Evolutionary conservation across 2,888 invertebrate genomes (phyloP).

Genomic region (Druceiella hillmani): DNA sequence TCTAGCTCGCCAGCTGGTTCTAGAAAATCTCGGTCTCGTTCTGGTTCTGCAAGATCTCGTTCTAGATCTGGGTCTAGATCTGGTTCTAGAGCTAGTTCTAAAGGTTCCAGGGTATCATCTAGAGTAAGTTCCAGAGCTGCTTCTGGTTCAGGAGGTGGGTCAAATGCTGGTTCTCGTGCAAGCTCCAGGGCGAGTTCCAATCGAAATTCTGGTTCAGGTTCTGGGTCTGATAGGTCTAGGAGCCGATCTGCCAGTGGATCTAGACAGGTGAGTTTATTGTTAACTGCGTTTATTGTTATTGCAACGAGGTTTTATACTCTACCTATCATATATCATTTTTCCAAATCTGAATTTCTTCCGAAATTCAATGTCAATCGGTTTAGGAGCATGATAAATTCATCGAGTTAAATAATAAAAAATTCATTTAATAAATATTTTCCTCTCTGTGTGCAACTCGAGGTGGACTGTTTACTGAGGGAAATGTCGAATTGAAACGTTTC

Average conservation of each 20-base stretch:
- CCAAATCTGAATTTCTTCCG: no score
- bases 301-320: no score
- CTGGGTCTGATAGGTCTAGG: slow-evolving; percentile 36
- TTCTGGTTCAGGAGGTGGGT: slow-evolving; percentile 20
- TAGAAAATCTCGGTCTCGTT: slow-evolving; percentile 4
- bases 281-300: not conserved
- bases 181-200: slow-evolving; percentile 31
- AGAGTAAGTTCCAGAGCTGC: slow-evolving; percentile 29
- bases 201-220: slow-evolving; percentile 33
- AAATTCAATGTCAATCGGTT: no score
- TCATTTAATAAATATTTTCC: no score
- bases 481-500: no score
- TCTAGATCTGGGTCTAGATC: slow-evolving; percentile 36
- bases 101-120: not conserved
- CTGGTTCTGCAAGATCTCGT: slow-evolving; percentile 6
- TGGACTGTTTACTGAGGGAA: no score
- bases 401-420: no score
- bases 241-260: slow-evolving; percentile 42
- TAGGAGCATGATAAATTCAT: no score
- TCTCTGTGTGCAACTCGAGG: no score
- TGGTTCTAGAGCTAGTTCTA: no score
- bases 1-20: slow-evolving; percentile 12
- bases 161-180: slow-evolving; percentile 26
- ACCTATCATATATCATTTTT: no score
- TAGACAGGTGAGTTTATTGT: slow-evolving; percentile 30